Conservation (phyloP, 2,888 invertebrate genomes). For the Ichneumoninae sp. region DNA sequence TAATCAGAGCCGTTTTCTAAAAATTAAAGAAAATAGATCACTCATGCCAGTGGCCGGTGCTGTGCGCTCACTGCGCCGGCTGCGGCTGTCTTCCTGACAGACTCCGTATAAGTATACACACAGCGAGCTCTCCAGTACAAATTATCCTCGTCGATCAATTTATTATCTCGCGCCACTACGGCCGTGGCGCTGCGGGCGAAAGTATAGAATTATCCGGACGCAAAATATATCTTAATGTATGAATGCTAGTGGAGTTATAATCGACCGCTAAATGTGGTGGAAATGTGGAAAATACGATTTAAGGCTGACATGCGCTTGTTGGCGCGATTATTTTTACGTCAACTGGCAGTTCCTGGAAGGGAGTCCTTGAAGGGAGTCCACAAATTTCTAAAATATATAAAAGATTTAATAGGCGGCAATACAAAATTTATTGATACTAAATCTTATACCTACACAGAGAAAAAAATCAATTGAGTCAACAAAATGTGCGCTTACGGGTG, state of each 20-base stretch:
- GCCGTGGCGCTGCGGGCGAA: background rate
- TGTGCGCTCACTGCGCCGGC: background rate
- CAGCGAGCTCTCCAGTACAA: slow-evolving; percentile 26
- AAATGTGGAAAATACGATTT: background rate
- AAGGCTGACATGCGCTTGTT: background rate
- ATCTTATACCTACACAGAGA: too few relatives aligned
- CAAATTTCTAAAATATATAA: too few relatives aligned
- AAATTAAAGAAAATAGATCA: slow-evolving; percentile 54
- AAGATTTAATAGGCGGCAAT: too few relatives aligned
- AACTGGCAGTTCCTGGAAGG: too few relatives aligned
- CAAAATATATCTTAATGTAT: slow-evolving; percentile 10
- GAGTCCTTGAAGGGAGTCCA: too few relatives aligned
- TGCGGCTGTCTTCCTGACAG: background rate
- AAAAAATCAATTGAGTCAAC: too few relatives aligned
- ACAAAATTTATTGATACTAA: too few relatives aligned
- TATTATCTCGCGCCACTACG: slow-evolving; percentile 30
- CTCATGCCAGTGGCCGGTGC: background rate
- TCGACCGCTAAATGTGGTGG: background rate
- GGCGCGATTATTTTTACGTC: background rate
- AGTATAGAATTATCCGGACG: background rate
- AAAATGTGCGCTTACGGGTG: too few relatives aligned
- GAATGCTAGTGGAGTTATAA: background rate
- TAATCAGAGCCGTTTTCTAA: slow-evolving; percentile 51
- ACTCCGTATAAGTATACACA: background rate
- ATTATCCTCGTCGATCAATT: slow-evolving; percentile 56